These are phyloP conservation scores for Neodiprion fabricii DNA, from an alignment of 1,140 invertebrate species.

Conservation along the genomic window DNA sequence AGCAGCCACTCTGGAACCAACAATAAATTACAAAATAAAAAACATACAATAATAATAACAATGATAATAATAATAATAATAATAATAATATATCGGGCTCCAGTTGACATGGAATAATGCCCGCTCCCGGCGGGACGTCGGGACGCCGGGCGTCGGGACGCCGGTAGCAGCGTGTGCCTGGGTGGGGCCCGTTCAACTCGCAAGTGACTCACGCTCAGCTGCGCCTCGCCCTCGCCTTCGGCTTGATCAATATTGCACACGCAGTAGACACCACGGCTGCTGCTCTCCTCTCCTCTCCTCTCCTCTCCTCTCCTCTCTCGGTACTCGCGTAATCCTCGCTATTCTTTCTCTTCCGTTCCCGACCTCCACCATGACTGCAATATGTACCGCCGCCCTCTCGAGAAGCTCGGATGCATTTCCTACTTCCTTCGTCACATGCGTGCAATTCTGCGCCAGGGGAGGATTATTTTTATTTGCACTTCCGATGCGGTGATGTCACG, in stretches of 20 bases:
- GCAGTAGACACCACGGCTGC: neutral
- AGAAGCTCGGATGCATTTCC: too few relatives aligned
- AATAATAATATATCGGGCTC: too few relatives aligned
- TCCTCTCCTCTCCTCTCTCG: neutral
- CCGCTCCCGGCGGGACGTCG: neutral
- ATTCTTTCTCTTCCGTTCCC: constrained; percentile 10
- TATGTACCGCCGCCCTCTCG: neutral
- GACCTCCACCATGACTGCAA: neutral
- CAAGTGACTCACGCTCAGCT: constrained; percentile 19
- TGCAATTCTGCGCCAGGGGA: too few relatives aligned
- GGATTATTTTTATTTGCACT: too few relatives aligned
- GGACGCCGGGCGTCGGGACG: constrained; percentile 8
- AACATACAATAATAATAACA: too few relatives aligned
- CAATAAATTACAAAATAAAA: too few relatives aligned
- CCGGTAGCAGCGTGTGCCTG: constrained; percentile 6
- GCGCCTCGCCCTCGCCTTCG: constrained; percentile 27
- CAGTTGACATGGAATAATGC: too few relatives aligned
- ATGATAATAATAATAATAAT: too few relatives aligned
- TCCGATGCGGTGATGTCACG: too few relatives aligned
- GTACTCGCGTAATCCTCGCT: constrained; percentile 15
- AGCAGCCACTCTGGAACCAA: too few relatives aligned
- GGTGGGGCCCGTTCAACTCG: constrained; percentile 1
- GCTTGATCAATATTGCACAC: constrained; percentile 43
- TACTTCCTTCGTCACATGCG: too few relatives aligned
- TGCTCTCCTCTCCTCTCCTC: too few relatives aligned